Percentiles rank a stretch among this genome's conserved stretches.
Conservation (phyloP, 2,113 vertebrate species). For the Eolophus roseicapilla region DNA sequence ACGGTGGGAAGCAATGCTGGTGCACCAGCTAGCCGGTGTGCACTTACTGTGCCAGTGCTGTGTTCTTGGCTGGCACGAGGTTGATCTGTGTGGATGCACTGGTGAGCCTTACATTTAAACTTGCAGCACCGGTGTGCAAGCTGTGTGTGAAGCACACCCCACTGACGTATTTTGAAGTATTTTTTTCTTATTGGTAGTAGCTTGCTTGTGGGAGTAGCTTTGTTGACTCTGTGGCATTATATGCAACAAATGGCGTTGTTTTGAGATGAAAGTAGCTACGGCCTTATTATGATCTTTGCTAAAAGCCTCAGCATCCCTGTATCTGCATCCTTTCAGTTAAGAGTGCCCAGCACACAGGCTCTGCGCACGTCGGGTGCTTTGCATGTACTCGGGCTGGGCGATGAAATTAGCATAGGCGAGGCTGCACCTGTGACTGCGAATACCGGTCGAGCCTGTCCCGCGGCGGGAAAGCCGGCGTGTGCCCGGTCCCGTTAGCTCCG, state of each 20-base stretch:
- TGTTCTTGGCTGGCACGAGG: background rate
- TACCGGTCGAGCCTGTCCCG: background rate
- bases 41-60: background rate
- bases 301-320: background rate
- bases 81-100: background rate
- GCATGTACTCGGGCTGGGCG: background rate
- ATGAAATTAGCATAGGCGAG: background rate
- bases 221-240: rapidly evolving
- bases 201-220: background rate
- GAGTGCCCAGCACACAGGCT: background rate
- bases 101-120: background rate
- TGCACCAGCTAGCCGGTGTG: background rate
- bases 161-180: rapidly evolving
- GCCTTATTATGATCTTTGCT: background rate
- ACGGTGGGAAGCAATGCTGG: background rate
- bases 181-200: rapidly evolving
- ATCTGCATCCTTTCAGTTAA: background rate
- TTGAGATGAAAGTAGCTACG: background rate
- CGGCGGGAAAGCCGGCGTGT: background rate
- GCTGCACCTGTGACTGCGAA: background rate
- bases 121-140: background rate
- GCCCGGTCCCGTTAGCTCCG: background rate
- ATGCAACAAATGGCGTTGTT: rapidly evolving
- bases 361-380: background rate
- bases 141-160: rapidly evolving